Evolutionary conservation across 1,140 invertebrate species (phyloP).

Genomic region (Eumeta japonica): DNA sequence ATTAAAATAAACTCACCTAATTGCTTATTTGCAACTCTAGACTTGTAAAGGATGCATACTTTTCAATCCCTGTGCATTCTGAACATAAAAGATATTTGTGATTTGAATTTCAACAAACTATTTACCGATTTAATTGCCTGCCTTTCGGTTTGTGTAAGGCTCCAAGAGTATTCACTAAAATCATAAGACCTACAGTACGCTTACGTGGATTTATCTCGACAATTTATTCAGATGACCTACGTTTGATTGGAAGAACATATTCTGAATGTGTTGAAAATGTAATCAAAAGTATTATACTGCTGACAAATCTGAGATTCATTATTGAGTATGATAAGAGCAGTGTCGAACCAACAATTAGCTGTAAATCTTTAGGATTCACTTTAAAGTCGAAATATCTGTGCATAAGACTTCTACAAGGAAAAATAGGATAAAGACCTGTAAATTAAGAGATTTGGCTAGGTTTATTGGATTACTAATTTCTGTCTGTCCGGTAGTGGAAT

Average conservation of each 20-base stretch:
- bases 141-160: slow-evolving; percentile 3
- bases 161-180: slow-evolving; percentile 5
- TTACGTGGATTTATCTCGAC: background rate
- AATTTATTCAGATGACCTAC: background rate
- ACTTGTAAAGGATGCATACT: slow-evolving; percentile 6
- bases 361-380: background rate
- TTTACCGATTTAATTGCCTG: slow-evolving; percentile 3
- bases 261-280: background rate
- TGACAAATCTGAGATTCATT: background rate
- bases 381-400: background rate
- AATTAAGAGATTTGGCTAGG: slow-evolving; percentile 5
- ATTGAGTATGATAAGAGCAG: background rate
- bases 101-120: slow-evolving; percentile 2
- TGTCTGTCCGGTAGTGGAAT: slow-evolving; percentile 6
- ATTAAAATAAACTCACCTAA: slow-evolving; percentile 2
- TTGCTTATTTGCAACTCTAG: slow-evolving; percentile 4
- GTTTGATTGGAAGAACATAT: background rate
- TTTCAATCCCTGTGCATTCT: background rate
- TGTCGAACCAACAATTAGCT: background rate
- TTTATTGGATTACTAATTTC: slow-evolving; percentile 5
- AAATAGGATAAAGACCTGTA: background rate
- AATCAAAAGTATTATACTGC: background rate
- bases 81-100: slow-evolving; percentile 2
- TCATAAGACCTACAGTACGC: slow-evolving; percentile 1
- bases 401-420: background rate